Base-by-base conservation (phyloP, 2,888 invertebrate species). In the Aspidapion aeneum region DNA sequence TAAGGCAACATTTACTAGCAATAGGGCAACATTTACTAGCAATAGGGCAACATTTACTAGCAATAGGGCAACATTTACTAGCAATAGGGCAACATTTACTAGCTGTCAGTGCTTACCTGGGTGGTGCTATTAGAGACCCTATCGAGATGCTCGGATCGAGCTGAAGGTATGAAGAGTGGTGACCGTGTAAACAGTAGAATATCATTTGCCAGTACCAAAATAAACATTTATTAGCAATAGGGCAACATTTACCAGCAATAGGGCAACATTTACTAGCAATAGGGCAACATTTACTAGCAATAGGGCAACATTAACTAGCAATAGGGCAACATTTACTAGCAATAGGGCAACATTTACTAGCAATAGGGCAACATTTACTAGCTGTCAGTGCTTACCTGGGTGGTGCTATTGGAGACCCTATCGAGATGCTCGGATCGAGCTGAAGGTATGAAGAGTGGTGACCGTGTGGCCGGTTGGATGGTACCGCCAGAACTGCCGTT, bases 401-500 rank as follows among this genome's bases (percentile, higher is more conserved):
- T 35, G 35, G 35, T 35, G 35, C 35, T 35, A 35, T 35, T 35
- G 35, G 35, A 35, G 35, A 63, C 35, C 35, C 35, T 35, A 7
- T 55, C 57, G 57, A 62, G 61, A 55, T 61, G 63, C 62, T 19
- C 19, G 17, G 64, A 55, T 58, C 57, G 60, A 54, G 55, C 63
- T 18, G 54, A 67, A 63, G 78, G 74, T 60, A 76, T 71, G 68
- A 75, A 77, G 52, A 77, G 69, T 55, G 78, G 77, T 63, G 79
- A 77, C 67, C 77, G 72, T 22, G 64, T 66, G 21, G 63, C 56
- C 51, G 64, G 58, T 64, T 65, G 61, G 18, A 60, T 35, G 18
- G 62, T 49, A 9, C 61, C 61, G 21, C 55, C 59, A 35, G 74
- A 79, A 79, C 76, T 82, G 82, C 73, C 81, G 60, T 55, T 57